Evolutionary conservation across 1,140 invertebrate genomes (phyloP).

Genomic region (Drosophila rufa): DNA sequence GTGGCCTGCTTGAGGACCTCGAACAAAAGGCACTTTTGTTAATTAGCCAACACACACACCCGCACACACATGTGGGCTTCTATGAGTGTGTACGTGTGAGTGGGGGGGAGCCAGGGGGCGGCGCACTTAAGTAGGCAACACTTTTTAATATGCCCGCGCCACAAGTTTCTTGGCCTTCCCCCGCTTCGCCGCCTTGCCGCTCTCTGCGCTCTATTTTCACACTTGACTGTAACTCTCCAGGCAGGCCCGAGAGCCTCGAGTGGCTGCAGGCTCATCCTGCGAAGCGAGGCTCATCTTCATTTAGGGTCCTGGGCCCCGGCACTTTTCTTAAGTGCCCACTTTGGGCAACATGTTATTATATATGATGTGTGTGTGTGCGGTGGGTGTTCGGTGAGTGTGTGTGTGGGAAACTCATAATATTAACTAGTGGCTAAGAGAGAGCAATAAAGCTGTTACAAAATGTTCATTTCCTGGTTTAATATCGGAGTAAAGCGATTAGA

Average conservation of each 20-base stretch:
- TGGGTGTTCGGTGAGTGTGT: conserved; percentile 27
- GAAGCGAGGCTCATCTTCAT: conserved; percentile 12
- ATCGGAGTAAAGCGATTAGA: conserved; percentile 17
- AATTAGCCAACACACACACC: conserved; percentile 65
- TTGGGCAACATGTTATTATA: conserved; percentile 61
- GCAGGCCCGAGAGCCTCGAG: conserved; percentile 16
- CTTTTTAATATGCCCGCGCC: conserved; percentile 55
- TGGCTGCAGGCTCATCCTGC: conserved; percentile 39
- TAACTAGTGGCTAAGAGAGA: conserved; percentile 48
- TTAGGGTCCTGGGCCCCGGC: conserved; percentile 12
- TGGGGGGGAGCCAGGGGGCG: conserved; percentile 20
- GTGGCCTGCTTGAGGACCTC: conserved; percentile 68
- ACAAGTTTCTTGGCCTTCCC: conserved; percentile 35
- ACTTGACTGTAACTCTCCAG: conserved; percentile 40
- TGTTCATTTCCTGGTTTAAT: conserved; percentile 45
- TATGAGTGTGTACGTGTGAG: neutral
- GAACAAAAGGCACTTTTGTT: conserved; percentile 76
- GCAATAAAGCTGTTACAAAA: conserved; percentile 39
- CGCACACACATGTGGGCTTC: conserved; percentile 7
- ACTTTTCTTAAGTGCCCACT: conserved; percentile 65
- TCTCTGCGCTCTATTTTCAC: conserved; percentile 52
- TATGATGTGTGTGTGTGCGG: conserved; percentile 5
- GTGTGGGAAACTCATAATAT: conserved; percentile 62
- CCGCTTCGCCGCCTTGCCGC: conserved; percentile 1
- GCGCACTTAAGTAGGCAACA: conserved; percentile 57